Conservation (phyloP, 37 sponge, comb jelly and placozoan genomes). For the Axinella damicornis region DNA sequence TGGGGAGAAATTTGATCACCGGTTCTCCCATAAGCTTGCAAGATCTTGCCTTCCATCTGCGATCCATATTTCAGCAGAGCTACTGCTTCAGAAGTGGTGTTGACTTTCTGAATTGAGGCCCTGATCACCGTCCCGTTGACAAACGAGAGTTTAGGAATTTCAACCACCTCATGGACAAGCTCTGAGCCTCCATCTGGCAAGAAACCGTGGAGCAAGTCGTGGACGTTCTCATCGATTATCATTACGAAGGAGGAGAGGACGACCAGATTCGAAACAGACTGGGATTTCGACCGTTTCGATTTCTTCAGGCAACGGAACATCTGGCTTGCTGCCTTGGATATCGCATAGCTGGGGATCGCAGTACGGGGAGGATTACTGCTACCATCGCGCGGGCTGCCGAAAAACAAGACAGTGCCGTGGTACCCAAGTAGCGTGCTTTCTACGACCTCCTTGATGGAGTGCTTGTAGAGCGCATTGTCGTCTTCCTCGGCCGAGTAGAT, state of each 20-base stretch:
- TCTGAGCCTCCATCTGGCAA: not conserved
- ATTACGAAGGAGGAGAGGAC: slow-evolving; percentile 62
- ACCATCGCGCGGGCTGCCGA: slow-evolving; percentile 7
- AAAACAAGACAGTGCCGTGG: slow-evolving; percentile 74
- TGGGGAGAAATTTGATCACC: not conserved
- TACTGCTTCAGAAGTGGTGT: slow-evolving; percentile 14
- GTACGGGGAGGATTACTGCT: not conserved
- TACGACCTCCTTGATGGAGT: slow-evolving; percentile 57
- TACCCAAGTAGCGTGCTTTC: slow-evolving; percentile 76
- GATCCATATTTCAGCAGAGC: slow-evolving; percentile 34
- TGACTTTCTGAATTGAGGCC: slow-evolving; percentile 23
- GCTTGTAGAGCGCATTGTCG: slow-evolving; percentile 35
- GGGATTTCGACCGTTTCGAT: slow-evolving; percentile 23
- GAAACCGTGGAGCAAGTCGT: slow-evolving; percentile 53
- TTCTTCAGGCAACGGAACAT: slow-evolving; percentile 66
- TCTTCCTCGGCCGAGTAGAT: slow-evolving; percentile 17
- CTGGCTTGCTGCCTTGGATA: slow-evolving; percentile 61
- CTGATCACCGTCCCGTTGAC: slow-evolving; percentile 4
- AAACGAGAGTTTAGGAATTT: slow-evolving; percentile 1
- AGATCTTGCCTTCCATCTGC: slow-evolving; percentile 19
- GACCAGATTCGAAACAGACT: slow-evolving; percentile 58
- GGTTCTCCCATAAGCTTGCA: not conserved
- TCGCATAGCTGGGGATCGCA: not conserved
- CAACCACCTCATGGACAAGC: not conserved
- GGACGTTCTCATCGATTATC: slow-evolving; percentile 50